Evolutionary conservation across 2,797 vertebrate genomes (phyloP), one percentile per base, ranked within the genome.

Genomic region (Tenualosa ilisha): DNA sequence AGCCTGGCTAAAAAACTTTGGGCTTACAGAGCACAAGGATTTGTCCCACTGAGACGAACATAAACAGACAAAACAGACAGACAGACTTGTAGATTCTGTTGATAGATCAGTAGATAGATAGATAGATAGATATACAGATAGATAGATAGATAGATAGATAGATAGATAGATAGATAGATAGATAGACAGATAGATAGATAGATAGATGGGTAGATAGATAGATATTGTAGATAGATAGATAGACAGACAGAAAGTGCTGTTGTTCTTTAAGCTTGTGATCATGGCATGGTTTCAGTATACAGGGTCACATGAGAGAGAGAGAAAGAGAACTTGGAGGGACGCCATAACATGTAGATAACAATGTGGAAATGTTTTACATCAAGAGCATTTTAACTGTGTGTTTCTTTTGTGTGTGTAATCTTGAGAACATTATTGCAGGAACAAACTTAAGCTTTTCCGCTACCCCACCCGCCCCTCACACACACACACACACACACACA

Each of bases 371-470:
- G 20, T 17, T 79, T 79, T 79, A 79, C 7, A 43, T 43, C 37
- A 43, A 79, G 7, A 46, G 20, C 20, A 3, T n/a, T 79, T 7
- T 83, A 20, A 24, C 59, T 22, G 54, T 11, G 24, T 43, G 26
- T 61, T 9, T 81, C 24, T 56, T 20, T 56, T 56, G 54, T 53
- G 79, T 37, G 82, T 85, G 75, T 82, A 31, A 50, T 81, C 79
- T 72, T 61, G 83, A 75, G 40, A 79, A 46, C 72, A 79, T 46
- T 79, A 79, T 43, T 46, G 72, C 43, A 17, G 20, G 72, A 79
- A 79, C 40, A 79, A 79, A 46, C 13, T 22, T 79, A 79, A 79
- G 72, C 72, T 81, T 81, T 87, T 86, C 68, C 61, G 53, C 59
- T 54, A 11, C 37, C 61, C 56, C 59, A 3, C 12, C 81, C 51